Percentiles rank a stretch among this genome's conserved stretches.
These are phyloP conservation scores for Sparus aurata DNA, from an alignment of 2,797 vertebrate species.

Conservation along the genomic window DNA sequence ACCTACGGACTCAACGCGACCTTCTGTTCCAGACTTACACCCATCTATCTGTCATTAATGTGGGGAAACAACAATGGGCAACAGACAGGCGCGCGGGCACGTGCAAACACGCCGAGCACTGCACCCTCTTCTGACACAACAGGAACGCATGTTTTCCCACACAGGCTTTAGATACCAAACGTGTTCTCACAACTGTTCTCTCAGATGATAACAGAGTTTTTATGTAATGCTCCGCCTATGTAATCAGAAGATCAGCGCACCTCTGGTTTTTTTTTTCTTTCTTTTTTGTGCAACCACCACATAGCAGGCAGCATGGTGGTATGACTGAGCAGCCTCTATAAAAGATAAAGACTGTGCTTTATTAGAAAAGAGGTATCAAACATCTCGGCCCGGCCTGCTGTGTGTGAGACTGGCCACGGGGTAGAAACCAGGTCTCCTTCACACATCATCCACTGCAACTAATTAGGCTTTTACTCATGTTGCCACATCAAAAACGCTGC, in stretches of 20 bases:
- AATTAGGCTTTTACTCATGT: slow-evolving; percentile 53
- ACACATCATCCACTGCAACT: slow-evolving; percentile 59
- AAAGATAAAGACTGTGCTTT: slow-evolving; percentile 70
- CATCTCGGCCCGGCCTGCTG: slow-evolving; percentile 36
- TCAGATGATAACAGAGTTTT: slow-evolving; percentile 70
- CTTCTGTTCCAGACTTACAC: slow-evolving; percentile 52
- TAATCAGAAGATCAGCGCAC: slow-evolving; percentile 64
- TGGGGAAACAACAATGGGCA: slow-evolving; percentile 59
- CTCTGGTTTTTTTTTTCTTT: slow-evolving; percentile 35
- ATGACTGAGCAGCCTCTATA: slow-evolving; percentile 65
- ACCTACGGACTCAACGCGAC: slow-evolving; percentile 49
- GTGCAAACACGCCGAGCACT: slow-evolving; percentile 77
- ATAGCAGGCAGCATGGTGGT: slow-evolving; percentile 70
- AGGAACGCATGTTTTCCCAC: slow-evolving; percentile 76
- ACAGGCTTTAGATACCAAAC: slow-evolving; percentile 66
- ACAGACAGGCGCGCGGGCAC: slow-evolving; percentile 64
- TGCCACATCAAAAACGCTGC: slow-evolving; percentile 69
- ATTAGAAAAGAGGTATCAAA: slow-evolving; percentile 56
- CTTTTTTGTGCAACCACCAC: slow-evolving; percentile 39
- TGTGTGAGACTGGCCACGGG: slow-evolving; percentile 59
- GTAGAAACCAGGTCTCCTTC: slow-evolving; percentile 54
- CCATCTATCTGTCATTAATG: slow-evolving; percentile 52
- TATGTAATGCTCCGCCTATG: slow-evolving; percentile 57
- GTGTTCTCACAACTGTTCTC: slow-evolving; percentile 70
- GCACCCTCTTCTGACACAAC: slow-evolving; percentile 72